These are phyloP conservation scores for Gnathonemus longibarbis DNA, from an alignment of 2,113 vertebrate species.

Conservation along the genomic window DNA sequence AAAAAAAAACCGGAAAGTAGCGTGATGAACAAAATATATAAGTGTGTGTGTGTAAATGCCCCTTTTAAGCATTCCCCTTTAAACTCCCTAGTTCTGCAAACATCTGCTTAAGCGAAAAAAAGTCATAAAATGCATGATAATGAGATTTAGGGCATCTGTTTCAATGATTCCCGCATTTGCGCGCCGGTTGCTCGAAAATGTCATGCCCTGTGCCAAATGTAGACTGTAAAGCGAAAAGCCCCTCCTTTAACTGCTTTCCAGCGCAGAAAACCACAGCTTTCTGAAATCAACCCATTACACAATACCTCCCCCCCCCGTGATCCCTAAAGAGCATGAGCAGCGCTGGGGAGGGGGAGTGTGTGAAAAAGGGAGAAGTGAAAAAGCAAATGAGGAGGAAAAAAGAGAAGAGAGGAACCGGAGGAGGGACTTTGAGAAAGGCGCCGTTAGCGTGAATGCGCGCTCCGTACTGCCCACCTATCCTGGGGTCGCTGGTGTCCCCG, in stretches of 20 bases:
- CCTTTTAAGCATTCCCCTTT: background rate
- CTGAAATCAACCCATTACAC: conserved; percentile 45
- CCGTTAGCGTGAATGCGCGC: background rate
- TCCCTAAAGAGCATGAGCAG: conserved; percentile 42
- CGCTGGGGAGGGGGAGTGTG: conserved; percentile 43
- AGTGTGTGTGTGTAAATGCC: background rate
- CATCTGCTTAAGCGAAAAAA: background rate
- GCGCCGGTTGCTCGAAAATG: background rate
- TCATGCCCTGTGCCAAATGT: background rate
- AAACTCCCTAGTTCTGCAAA: background rate
- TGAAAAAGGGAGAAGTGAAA: conserved; percentile 61
- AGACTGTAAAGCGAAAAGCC: conserved; percentile 34
- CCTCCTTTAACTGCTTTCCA: conserved; percentile 41
- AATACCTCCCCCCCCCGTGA: conserved; percentile 48
- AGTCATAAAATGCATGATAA: background rate
- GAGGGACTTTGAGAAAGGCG: conserved; percentile 48
- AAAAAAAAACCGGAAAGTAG: background rate
- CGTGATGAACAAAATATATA: background rate
- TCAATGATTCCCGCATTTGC: conserved; percentile 11
- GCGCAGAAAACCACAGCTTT: conserved; percentile 50
- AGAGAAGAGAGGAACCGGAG: conserved; percentile 58
- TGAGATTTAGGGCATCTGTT: conserved; percentile 8
- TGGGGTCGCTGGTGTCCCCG: background rate
- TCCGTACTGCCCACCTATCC: background rate
- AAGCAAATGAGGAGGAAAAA: conserved; percentile 56